Percentiles rank a stretch among this genome's conserved stretches.
These are phyloP conservation scores for Epinephelus fuscoguttatus DNA, from an alignment of 2,113 vertebrate species.

Conservation along the genomic window DNA sequence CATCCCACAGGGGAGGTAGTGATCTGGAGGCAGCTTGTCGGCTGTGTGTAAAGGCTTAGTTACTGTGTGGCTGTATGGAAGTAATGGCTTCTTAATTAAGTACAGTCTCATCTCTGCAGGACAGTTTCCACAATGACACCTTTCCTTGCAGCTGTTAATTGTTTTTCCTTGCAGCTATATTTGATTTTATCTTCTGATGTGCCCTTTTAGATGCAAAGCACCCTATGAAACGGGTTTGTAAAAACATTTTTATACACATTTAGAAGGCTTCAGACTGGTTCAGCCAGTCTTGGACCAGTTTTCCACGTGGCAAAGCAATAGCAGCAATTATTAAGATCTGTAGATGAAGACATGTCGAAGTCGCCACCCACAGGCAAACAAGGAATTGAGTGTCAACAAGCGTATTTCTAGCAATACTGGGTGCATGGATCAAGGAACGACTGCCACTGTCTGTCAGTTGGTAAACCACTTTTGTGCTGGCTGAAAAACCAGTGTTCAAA, in stretches of 20 bases:
- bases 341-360: neutral
- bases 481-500: neutral
- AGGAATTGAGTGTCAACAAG: no score
- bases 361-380: neutral
- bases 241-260: neutral
- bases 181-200: constrained; percentile 9
- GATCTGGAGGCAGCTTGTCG: constrained; percentile 53
- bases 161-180: constrained; percentile 30
- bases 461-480: neutral
- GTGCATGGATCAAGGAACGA: neutral
- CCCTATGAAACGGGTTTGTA: neutral
- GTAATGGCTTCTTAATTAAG: constrained; percentile 2
- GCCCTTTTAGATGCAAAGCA: neutral
- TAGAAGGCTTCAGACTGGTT: neutral
- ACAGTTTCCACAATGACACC: constrained; percentile 18
- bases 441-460: neutral
- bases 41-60: constrained; percentile 36
- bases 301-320: neutral
- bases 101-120: constrained; percentile 16
- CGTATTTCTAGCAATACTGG: neutral
- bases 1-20: constrained; percentile 44
- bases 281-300: neutral
- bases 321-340: neutral
- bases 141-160: neutral
- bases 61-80: constrained; percentile 25